phyloP scores from a whole-genome alignment of 2,113 vertebrate species.

The Odontophorus gujanensis region DNA sequence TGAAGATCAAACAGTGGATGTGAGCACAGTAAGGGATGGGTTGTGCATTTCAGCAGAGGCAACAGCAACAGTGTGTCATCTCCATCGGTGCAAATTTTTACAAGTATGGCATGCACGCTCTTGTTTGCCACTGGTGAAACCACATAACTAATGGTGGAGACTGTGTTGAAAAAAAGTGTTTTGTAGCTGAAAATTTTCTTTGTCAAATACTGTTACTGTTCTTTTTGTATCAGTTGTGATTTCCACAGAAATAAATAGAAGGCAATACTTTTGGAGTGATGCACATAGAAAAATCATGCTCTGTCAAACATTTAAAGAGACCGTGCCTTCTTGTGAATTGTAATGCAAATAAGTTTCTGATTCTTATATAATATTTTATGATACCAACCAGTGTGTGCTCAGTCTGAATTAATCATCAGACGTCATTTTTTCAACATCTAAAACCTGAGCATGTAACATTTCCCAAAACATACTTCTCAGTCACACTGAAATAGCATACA shows the following conservation, averaged over 20 bases:
- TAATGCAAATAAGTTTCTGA: neutral
- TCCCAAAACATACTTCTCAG: neutral
- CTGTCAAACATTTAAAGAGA: neutral
- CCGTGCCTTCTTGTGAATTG: neutral
- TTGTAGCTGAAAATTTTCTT: too few relatives aligned
- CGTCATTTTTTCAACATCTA: neutral
- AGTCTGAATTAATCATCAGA: neutral
- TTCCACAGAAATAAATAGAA: neutral
- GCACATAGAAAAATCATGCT: neutral
- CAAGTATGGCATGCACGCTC: too few relatives aligned
- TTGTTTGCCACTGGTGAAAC: too few relatives aligned
- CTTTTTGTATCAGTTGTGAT: neutral
- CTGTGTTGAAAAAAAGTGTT: too few relatives aligned
- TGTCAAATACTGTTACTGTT: too few relatives aligned
- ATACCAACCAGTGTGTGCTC: rapidly evolving
- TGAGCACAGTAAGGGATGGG: too few relatives aligned
- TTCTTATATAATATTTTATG: neutral
- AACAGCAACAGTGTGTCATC: too few relatives aligned
- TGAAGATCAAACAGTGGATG: too few relatives aligned
- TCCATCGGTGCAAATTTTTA: too few relatives aligned
- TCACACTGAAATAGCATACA: neutral
- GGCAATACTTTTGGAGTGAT: neutral
- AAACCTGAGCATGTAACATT: neutral
- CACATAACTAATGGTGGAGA: too few relatives aligned
- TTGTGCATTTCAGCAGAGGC: too few relatives aligned